Conservation (phyloP, 2,113 vertebrate genomes). For the Albula goreensis region DNA sequence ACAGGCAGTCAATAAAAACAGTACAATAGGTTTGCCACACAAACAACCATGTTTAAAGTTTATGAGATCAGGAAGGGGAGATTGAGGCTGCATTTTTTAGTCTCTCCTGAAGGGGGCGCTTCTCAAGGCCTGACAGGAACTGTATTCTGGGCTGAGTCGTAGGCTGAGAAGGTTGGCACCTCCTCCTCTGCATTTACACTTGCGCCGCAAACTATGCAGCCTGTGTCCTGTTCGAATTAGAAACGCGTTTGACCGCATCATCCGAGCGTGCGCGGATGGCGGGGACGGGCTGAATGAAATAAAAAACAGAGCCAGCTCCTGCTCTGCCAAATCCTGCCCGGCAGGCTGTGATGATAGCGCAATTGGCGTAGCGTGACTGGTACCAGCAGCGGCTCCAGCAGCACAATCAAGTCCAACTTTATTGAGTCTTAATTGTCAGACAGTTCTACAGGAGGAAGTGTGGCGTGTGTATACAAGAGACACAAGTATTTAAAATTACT, state of each 20-base stretch:
- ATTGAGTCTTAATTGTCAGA: conserved; percentile 31
- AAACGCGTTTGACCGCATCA: neutral
- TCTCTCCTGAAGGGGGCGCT: no score
- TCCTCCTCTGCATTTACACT: neutral
- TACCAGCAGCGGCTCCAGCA: conserved; percentile 46
- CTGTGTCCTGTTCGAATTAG: neutral
- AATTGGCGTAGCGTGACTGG: conserved; percentile 52
- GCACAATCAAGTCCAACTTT: conserved; percentile 14
- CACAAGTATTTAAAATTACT: neutral
- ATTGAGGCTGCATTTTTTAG: no score
- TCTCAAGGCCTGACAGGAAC: no score
- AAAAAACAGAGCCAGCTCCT: conserved; percentile 46
- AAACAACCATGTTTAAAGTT: no score
- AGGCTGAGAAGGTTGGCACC: neutral
- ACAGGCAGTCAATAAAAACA: neutral
- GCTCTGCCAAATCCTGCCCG: conserved; percentile 60
- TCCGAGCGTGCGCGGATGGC: neutral
- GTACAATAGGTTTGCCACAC: no score
- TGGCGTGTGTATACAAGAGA: neutral
- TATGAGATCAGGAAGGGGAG: no score
- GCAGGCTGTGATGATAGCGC: conserved; percentile 49
- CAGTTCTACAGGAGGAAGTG: conserved; percentile 15
- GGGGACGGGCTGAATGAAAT: neutral
- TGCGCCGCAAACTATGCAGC: neutral
- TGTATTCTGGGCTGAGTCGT: no score